These are phyloP conservation scores for Drosophila infuscata DNA, from an alignment of 2,888 invertebrate genomes.

Conservation along the genomic window DNA sequence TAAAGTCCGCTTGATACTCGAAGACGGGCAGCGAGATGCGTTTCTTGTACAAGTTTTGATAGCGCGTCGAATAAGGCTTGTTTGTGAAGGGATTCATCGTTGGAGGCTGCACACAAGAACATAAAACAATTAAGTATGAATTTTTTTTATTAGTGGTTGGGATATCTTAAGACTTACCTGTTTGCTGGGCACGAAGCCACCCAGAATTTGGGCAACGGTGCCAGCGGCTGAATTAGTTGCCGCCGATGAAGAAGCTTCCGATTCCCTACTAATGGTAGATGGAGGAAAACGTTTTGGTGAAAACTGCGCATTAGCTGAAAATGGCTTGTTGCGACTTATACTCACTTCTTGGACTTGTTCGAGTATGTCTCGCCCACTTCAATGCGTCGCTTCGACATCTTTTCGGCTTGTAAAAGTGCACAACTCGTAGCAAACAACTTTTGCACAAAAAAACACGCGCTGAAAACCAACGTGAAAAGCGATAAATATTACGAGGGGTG, in stretches of 20 bases:
- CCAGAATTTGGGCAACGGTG: conserved; percentile 69
- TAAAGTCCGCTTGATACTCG: conserved; percentile 98
- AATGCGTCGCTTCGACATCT: conserved; percentile 93
- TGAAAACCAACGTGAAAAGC: conserved; percentile 69
- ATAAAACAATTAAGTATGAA: not conserved
- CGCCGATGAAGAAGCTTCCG: conserved; percentile 56
- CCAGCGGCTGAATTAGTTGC: conserved; percentile 47
- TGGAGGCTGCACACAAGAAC: conserved; percentile 66
- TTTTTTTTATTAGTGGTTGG: not conserved
- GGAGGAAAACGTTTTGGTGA: not conserved
- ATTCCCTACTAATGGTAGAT: conserved; percentile 40
- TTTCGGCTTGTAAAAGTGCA: conserved; percentile 19
- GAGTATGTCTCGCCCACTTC: conserved; percentile 93
- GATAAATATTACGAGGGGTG: conserved; percentile 37
- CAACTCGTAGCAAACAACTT: conserved; percentile 32
- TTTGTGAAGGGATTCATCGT: conserved; percentile 92
- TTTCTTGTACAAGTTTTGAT: conserved; percentile 95
- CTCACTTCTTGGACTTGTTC: conserved; percentile 89
- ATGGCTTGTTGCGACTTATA: conserved; percentile 33
- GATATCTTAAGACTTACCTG: conserved; percentile 21
- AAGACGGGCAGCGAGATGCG: conserved; percentile 97
- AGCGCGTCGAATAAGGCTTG: conserved; percentile 94
- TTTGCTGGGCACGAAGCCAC: conserved; percentile 79
- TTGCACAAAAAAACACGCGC: conserved; percentile 66
- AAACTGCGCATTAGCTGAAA: conserved; percentile 1